A percentile compares a stretch with the other conserved stretches of the same genome.
Conservation (phyloP, 2,888 invertebrate genomes). For the Leptinotarsa tumamoca region DNA sequence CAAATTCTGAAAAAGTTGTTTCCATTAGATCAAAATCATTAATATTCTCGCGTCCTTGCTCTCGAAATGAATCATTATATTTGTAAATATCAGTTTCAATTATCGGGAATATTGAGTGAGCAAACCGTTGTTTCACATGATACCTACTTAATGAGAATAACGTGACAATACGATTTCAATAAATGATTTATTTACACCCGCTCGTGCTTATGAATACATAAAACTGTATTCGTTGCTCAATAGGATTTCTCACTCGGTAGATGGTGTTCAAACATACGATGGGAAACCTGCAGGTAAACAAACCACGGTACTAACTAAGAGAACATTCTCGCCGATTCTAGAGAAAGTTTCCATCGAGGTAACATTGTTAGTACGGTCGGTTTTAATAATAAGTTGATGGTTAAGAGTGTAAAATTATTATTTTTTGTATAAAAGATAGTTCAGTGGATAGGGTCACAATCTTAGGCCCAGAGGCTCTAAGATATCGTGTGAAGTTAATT, state of each 20-base stretch:
- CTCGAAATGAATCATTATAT: too few species aligned
- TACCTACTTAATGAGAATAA: not conserved
- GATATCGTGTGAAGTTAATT: too few species aligned
- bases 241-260: constrained; percentile 11
- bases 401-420: too few species aligned
- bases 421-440: too few species aligned
- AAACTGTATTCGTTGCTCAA: constrained; percentile 12
- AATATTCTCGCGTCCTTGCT: too few species aligned
- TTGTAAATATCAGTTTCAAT: too few species aligned
- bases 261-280: constrained; percentile 29
- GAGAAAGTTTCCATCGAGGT: constrained; percentile 40
- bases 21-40: too few species aligned
- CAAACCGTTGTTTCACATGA: not conserved
- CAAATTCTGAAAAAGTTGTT: too few species aligned
- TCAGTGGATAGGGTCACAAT: too few species aligned
- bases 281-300: constrained; percentile 34
- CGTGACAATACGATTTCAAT: not conserved
- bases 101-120: not conserved
- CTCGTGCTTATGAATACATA: not conserved
- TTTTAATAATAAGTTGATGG: too few species aligned
- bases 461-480: too few species aligned
- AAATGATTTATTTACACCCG: not conserved
- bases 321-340: constrained; percentile 38
- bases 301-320: constrained; percentile 22
- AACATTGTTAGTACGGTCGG: constrained; percentile 34